Percentiles rank a stretch among this genome's conserved stretches.
Conservation (phyloP, 2,888 invertebrate species). For the Ecdyonurus torrentis region DNA sequence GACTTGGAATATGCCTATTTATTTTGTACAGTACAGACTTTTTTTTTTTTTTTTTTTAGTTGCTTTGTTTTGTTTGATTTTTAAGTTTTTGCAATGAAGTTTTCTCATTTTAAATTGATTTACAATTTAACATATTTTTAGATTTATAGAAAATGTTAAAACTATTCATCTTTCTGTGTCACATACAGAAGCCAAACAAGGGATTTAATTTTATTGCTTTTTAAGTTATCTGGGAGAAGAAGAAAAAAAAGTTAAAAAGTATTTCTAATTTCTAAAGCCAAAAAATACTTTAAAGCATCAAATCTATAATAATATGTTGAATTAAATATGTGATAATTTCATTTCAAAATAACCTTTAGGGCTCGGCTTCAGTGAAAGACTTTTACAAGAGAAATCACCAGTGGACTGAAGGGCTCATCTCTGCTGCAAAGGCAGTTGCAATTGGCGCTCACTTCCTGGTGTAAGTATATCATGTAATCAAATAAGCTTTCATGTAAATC, state of each 20-base stretch:
- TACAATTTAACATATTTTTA: background rate
- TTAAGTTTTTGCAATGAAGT: background rate
- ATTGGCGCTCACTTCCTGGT: conserved; percentile 87
- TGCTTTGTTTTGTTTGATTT: too few species aligned
- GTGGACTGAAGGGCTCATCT: conserved; percentile 97
- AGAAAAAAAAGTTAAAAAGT: too few species aligned
- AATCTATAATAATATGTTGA: too few species aligned
- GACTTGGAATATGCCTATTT: background rate
- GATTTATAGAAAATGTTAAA: background rate
- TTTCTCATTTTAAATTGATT: background rate
- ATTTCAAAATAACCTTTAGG: conserved; percentile 28
- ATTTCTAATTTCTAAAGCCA: background rate
- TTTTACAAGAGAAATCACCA: conserved; percentile 97
- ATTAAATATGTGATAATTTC: background rate
- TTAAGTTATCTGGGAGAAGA: too few species aligned
- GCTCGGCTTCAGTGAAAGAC: conserved; percentile 71
- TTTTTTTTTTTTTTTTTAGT: too few species aligned
- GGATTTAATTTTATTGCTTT: background rate
- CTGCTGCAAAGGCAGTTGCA: conserved; percentile 94
- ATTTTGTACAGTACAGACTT: background rate
- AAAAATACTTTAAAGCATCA: too few species aligned
- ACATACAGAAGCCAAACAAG: background rate
- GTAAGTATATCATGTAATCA: conserved; percentile 34
- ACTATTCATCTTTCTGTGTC: background rate
- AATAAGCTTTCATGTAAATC: background rate